A percentile compares a stretch with the other conserved stretches of the same genome.
Evolutionary conservation across 2,113 vertebrate species (phyloP).

Genomic region (Leptobrachium leishanense): DNA sequence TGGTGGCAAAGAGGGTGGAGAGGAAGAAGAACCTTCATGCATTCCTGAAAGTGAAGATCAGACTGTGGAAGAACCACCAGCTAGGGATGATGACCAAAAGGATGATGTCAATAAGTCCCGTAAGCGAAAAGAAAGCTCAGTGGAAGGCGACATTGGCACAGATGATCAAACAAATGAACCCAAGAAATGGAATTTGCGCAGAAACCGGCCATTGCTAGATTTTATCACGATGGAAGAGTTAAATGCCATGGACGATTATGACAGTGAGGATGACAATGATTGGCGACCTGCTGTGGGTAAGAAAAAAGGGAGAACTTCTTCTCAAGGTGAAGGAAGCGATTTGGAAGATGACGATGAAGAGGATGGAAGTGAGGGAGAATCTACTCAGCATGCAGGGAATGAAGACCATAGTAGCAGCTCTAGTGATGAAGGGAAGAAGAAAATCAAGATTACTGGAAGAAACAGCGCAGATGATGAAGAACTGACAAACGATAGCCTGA

Average conservation of each 20-base stretch:
- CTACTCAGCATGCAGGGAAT: slow-evolving; percentile 73
- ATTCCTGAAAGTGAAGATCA: slow-evolving; percentile 66
- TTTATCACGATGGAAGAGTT: slow-evolving; percentile 96
- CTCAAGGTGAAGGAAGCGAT: slow-evolving; percentile 79
- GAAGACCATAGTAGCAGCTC: slow-evolving; percentile 77
- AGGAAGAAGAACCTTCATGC: slow-evolving; percentile 71
- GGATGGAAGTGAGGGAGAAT: slow-evolving; percentile 75
- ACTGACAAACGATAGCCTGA: slow-evolving; percentile 95
- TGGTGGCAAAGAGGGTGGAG: slow-evolving; percentile 58
- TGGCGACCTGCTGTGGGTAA: slow-evolving; percentile 88
- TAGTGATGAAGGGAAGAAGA: slow-evolving; percentile 81
- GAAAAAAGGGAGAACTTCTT: slow-evolving; percentile 75
- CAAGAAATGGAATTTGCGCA: slow-evolving; percentile 96
- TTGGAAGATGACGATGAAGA: slow-evolving; percentile 80
- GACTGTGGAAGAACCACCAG: slow-evolving; percentile 72
- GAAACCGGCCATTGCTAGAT: slow-evolving; percentile 90
- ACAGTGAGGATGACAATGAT: slow-evolving; percentile 97
- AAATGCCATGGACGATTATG: slow-evolving; percentile 97
- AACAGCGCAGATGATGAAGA: slow-evolving; percentile 88
- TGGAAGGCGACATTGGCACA: slow-evolving; percentile 55
- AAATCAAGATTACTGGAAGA: slow-evolving; percentile 80
- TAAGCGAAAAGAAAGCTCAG: slow-evolving; percentile 72
- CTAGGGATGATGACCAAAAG: slow-evolving; percentile 79
- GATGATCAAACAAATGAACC: slow-evolving; percentile 84
- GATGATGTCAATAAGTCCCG: slow-evolving; percentile 66